Conservation (phyloP, 1,140 invertebrate genomes). For the Eumeta japonica region DNA sequence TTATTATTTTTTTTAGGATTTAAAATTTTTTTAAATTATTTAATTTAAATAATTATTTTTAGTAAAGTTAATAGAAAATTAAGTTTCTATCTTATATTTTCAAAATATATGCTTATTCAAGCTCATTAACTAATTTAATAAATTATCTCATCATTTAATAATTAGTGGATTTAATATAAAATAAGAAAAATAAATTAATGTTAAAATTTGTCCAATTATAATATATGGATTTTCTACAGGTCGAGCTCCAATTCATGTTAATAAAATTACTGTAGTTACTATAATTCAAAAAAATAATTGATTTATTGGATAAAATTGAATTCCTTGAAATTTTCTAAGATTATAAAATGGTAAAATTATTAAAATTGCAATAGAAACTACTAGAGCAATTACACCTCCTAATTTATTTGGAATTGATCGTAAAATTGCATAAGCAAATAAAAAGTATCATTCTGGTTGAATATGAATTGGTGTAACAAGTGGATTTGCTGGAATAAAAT, state of each 20-base stretch:
- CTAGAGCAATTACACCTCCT: too few relatives aligned
- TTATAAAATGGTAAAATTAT: too few relatives aligned
- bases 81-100: constrained; percentile 64
- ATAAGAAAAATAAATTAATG: constrained; percentile 56
- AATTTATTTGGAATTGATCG: too few relatives aligned
- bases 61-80: constrained; percentile 58
- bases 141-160: constrained; percentile 54
- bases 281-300: constrained; percentile 59
- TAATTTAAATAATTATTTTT: constrained; percentile 36
- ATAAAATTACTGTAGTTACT: constrained; percentile 49
- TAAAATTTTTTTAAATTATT: constrained; percentile 32
- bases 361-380: constrained; percentile 62
- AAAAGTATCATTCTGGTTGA: too few relatives aligned
- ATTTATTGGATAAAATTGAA: too few relatives aligned
- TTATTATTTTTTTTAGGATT: constrained; percentile 52
- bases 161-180: constrained; percentile 51
- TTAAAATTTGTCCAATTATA: constrained; percentile 56
- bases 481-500: constrained; percentile 64
- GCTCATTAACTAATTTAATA: constrained; percentile 57
- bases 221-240: constrained; percentile 61
- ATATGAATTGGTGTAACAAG: constrained; percentile 64
- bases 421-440: constrained; percentile 67
- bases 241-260: constrained; percentile 64
- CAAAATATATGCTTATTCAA: constrained; percentile 65
- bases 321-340: constrained; percentile 45